Evolutionary conservation across 2,797 vertebrate genomes (phyloP).

Genomic region (Sebastiscus albofasciatus): DNA sequence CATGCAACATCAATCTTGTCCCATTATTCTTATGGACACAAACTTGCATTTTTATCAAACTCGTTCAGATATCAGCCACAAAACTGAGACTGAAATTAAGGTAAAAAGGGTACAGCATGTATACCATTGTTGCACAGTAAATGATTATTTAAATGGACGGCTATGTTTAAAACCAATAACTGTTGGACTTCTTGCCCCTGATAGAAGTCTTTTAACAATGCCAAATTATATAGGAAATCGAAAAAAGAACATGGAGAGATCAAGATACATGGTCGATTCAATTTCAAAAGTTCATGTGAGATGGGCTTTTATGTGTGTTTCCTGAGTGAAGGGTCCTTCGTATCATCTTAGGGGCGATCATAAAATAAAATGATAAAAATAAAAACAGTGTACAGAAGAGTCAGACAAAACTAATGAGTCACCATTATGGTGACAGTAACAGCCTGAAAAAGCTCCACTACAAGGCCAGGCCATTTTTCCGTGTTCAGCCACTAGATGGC

Average conservation of each 20-base stretch:
- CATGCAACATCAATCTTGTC: conserved; percentile 70
- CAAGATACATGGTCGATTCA: conserved; percentile 27
- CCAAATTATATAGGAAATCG: conserved; percentile 43
- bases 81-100: conserved; percentile 18
- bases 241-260: conserved; percentile 55
- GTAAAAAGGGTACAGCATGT: conserved; percentile 59
- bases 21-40: conserved; percentile 63
- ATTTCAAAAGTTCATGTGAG: conserved; percentile 50
- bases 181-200: conserved; percentile 52
- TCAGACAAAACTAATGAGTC: conserved; percentile 62
- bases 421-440: conserved; percentile 55
- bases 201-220: conserved; percentile 36
- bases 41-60: conserved; percentile 58
- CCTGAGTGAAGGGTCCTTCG: conserved; percentile 80
- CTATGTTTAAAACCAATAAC: conserved; percentile 49
- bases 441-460: conserved; percentile 67
- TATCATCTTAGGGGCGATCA: conserved; percentile 67
- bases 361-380: conserved; percentile 53
- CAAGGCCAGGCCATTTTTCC: conserved; percentile 56
- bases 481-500: conserved; percentile 75
- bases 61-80: conserved; percentile 33
- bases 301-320: conserved; percentile 68
- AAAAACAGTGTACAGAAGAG: conserved; percentile 71
- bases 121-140: conserved; percentile 62
- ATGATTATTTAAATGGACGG: conserved; percentile 72